Evolutionary conservation across 2,888 invertebrate genomes (phyloP).

Genomic region (Chirona hameri): DNA sequence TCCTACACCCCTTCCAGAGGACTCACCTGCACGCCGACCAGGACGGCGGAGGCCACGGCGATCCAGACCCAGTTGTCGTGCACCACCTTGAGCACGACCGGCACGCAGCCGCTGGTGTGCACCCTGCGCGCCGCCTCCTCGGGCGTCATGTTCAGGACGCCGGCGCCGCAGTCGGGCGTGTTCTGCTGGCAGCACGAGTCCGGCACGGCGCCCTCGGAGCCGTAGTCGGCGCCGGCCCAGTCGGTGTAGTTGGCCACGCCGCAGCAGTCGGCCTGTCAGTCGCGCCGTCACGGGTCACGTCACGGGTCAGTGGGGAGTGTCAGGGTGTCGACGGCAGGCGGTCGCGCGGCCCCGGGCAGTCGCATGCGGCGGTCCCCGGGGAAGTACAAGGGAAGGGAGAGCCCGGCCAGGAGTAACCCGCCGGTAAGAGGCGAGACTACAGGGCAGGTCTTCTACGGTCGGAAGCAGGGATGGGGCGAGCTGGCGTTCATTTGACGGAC

Average conservation of each 20-base stretch:
- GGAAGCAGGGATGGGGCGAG: too few relatives aligned
- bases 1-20: neutral
- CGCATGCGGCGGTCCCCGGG: neutral
- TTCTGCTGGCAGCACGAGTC: neutral
- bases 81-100: neutral
- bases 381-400: neutral
- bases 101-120: neutral
- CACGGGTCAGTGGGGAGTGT: neutral
- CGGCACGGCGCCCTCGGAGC: neutral
- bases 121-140: neutral
- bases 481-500: too few relatives aligned
- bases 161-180: neutral
- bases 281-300: neutral
- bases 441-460: too few relatives aligned
- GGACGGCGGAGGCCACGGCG: neutral
- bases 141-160: neutral
- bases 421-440: too few relatives aligned
- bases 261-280: slow-evolving; percentile 24
- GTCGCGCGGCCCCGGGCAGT: neutral
- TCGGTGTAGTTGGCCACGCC: slow-evolving; percentile 24
- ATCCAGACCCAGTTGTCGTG: neutral
- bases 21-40: neutral
- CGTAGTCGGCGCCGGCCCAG: neutral
- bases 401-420: neutral
- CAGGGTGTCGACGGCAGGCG: neutral